Conservation (phyloP, 2,797 vertebrate species). For the Ciconia nigra region DNA sequence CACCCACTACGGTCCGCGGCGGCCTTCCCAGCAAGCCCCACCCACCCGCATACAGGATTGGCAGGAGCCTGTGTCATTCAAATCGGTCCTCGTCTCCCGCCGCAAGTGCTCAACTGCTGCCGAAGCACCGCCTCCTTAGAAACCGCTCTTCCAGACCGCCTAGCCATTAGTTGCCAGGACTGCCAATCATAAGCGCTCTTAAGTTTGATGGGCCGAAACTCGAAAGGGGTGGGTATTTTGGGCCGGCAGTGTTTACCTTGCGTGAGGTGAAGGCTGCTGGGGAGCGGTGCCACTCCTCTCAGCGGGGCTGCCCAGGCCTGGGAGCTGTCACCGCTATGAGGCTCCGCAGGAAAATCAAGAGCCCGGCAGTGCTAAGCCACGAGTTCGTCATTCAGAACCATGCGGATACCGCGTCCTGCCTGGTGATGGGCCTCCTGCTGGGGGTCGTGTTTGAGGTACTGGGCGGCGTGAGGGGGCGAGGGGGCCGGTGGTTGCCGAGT, state of each 20-base stretch:
- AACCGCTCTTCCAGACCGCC: background rate
- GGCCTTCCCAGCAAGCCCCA: background rate
- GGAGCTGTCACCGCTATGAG: slow-evolving; percentile 59
- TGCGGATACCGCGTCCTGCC: slow-evolving; percentile 75
- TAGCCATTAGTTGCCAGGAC: background rate
- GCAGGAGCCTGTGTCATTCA: fast-evolving
- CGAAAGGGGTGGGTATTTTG: slow-evolving; percentile 13
- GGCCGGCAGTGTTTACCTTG: slow-evolving; percentile 15
- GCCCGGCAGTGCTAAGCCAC: slow-evolving; percentile 79
- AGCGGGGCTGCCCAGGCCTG: fast-evolving
- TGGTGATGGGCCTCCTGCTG: slow-evolving; percentile 77
- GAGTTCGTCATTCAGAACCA: slow-evolving; percentile 85
- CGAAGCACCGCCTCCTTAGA: background rate
- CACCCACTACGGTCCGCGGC: fast-evolving
- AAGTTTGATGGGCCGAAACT: slow-evolving; percentile 54
- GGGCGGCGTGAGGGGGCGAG: background rate
- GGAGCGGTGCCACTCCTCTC: fast-evolving
- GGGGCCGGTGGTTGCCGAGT: background rate
- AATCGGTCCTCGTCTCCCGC: fast-evolving
- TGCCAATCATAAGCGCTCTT: background rate
- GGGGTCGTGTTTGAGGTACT: slow-evolving; percentile 81
- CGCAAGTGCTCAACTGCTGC: too few species aligned
- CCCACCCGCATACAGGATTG: background rate
- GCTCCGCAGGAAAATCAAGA: slow-evolving; percentile 82
- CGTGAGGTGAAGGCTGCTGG: background rate